A percentile compares a stretch with the other conserved stretches of the same genome.
These are phyloP conservation scores for Nineta flava DNA, from an alignment of 2,888 invertebrate genomes.

Conservation along the genomic window DNA sequence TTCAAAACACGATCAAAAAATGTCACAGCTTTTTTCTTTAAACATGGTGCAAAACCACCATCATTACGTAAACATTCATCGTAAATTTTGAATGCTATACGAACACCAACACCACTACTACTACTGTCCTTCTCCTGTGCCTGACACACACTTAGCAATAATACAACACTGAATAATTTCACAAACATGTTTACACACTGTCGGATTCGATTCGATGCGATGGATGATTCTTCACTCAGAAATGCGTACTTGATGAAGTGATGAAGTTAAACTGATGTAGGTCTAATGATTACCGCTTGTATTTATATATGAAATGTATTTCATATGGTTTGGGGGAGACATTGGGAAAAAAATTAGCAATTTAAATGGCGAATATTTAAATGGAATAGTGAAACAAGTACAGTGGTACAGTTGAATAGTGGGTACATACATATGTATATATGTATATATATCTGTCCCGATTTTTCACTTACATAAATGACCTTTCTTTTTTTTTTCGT, in stretches of 20 bases:
- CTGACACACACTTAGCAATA: slow-evolving; percentile 19
- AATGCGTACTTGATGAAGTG: neutral
- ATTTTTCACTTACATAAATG: slow-evolving; percentile 3
- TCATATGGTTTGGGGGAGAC: no score
- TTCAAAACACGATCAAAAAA: slow-evolving; percentile 61
- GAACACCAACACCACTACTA: slow-evolving; percentile 33
- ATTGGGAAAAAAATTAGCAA: no score
- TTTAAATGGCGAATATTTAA: no score
- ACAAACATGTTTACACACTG: slow-evolving; percentile 12
- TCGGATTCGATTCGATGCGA: neutral
- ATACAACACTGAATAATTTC: slow-evolving; percentile 21
- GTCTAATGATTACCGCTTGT: no score
- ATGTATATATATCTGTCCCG: neutral
- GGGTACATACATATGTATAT: no score
- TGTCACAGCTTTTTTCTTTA: slow-evolving; percentile 66
- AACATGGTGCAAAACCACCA: slow-evolving; percentile 46
- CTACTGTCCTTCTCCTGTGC: slow-evolving; percentile 26
- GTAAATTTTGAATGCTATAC: slow-evolving; percentile 52
- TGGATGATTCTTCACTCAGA: neutral
- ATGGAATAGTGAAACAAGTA: no score
- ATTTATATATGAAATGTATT: no score
- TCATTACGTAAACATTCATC: slow-evolving; percentile 60
- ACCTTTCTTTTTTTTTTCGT: slow-evolving; percentile 5
- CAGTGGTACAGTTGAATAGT: no score
- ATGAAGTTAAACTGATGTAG: no score